phyloP scores from a whole-genome alignment of 1,140 invertebrate genomes.

The Meteorus sp. region DNA sequence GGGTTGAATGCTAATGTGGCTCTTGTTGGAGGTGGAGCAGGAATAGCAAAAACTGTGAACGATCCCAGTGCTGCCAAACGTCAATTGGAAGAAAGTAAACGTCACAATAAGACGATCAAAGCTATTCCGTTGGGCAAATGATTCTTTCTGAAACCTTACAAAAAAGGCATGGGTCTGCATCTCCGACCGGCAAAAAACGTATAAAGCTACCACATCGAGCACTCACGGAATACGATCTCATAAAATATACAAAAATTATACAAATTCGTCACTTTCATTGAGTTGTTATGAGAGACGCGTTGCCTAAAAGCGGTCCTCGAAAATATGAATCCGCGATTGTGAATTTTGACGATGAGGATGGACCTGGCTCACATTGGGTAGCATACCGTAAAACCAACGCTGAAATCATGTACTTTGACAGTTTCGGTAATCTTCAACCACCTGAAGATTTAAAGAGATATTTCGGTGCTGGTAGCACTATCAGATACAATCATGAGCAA shows the following conservation, averaged over 20 bases:
- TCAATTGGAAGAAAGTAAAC: constrained; percentile 5
- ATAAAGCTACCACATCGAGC: too few species aligned
- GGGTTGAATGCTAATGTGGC: constrained; percentile 16
- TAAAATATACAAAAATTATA: constrained; percentile 32
- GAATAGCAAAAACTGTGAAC: constrained; percentile 12
- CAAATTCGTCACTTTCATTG: too few species aligned
- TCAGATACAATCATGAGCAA: too few species aligned
- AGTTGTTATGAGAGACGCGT: too few species aligned
- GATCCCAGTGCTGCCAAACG: constrained; percentile 20
- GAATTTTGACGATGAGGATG: too few species aligned
- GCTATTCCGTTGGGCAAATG: constrained; percentile 20
- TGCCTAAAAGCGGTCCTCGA: too few species aligned
- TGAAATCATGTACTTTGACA: constrained; percentile 32
- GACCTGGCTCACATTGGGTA: too few species aligned
- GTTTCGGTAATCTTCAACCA: neutral
- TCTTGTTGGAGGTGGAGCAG: constrained; percentile 24
- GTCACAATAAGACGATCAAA: constrained; percentile 17
- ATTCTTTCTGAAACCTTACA: constrained; percentile 19
- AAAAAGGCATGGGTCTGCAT: constrained; percentile 13
- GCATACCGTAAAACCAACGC: too few species aligned
- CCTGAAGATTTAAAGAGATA: too few species aligned
- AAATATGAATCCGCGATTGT: too few species aligned
- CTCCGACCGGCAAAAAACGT: constrained; percentile 6
- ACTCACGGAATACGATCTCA: constrained; percentile 33
- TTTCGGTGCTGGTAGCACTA: too few species aligned